These are phyloP conservation scores for Ommatoiulus sabulosus DNA, from an alignment of 2,888 invertebrate species.

Conservation along the genomic window DNA sequence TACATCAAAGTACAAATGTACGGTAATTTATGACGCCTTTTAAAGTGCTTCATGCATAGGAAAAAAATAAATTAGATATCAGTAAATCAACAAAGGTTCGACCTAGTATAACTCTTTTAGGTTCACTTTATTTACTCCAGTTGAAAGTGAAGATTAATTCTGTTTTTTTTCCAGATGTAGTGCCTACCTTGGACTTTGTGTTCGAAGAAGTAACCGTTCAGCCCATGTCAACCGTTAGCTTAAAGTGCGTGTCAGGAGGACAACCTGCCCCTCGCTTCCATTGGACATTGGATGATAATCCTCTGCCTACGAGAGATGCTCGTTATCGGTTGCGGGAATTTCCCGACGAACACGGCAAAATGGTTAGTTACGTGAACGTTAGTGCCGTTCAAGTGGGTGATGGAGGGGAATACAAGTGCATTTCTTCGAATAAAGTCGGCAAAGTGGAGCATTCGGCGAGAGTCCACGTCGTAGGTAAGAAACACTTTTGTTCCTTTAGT, in stretches of 20 bases:
- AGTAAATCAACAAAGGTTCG: no score
- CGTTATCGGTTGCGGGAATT: conserved; percentile 55
- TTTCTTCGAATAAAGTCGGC: conserved; percentile 58
- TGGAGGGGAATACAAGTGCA: conserved; percentile 58
- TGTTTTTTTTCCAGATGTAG: conserved; percentile 64
- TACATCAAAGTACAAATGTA: no score
- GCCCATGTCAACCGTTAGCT: conserved; percentile 61
- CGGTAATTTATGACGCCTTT: no score
- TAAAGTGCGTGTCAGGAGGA: conserved; percentile 63
- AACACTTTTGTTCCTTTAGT: background rate
- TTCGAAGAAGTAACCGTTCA: conserved; percentile 62
- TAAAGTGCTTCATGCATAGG: no score
- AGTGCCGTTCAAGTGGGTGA: conserved; percentile 56
- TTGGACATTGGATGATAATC: conserved; percentile 61
- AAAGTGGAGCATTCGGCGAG: conserved; percentile 53
- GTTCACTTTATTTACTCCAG: no score
- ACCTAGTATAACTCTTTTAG: no score
- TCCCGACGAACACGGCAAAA: conserved; percentile 55
- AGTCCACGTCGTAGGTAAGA: conserved; percentile 60
- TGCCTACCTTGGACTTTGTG: conserved; percentile 65
- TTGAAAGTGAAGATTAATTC: no score
- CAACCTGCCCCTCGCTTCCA: conserved; percentile 65
- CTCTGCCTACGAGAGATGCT: conserved; percentile 50
- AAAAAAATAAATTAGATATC: no score
- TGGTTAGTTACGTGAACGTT: conserved; percentile 58